Percentiles rank a stretch among this genome's conserved stretches.
These are phyloP conservation scores for Andricus grossulariae DNA, from an alignment of 1,140 invertebrate genomes.

Conservation along the genomic window DNA sequence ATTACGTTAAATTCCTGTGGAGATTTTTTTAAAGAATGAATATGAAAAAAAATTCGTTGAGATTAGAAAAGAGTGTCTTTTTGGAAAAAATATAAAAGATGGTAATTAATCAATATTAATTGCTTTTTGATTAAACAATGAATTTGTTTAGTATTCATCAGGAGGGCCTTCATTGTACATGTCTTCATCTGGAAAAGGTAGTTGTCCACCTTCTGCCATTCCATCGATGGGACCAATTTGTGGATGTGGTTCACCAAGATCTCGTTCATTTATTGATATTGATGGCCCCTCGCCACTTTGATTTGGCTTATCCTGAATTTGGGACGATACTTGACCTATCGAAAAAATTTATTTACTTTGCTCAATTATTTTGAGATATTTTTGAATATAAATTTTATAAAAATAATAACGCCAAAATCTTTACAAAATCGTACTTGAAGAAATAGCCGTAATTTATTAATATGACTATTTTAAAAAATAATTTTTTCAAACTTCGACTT, in stretches of 20 bases:
- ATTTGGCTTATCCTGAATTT: conserved; percentile 48
- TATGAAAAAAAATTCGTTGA: neutral
- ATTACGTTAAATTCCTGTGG: neutral
- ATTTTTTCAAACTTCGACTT: no score
- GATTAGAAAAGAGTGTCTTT: neutral
- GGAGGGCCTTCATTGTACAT: neutral
- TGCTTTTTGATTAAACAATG: neutral
- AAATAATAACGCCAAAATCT: no score
- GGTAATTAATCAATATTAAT: neutral
- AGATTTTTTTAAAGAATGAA: neutral
- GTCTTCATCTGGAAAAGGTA: conserved; percentile 30
- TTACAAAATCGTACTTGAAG: no score
- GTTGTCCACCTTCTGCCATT: conserved; percentile 47
- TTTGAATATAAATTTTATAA: no score
- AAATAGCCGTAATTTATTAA: no score
- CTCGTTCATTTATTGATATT: neutral
- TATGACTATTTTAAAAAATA: no score
- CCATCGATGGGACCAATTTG: conserved; percentile 39
- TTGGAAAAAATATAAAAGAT: no score
- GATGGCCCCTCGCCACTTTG: conserved; percentile 50
- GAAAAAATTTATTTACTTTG: no score
- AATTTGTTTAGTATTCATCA: neutral
- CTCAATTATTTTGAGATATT: no score
- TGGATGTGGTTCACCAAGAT: conserved; percentile 12
- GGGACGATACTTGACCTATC: conserved; percentile 52